These are phyloP conservation scores for Myanophis thanlyinensis DNA, from an alignment of 2,113 vertebrate genomes.

Conservation along the genomic window DNA sequence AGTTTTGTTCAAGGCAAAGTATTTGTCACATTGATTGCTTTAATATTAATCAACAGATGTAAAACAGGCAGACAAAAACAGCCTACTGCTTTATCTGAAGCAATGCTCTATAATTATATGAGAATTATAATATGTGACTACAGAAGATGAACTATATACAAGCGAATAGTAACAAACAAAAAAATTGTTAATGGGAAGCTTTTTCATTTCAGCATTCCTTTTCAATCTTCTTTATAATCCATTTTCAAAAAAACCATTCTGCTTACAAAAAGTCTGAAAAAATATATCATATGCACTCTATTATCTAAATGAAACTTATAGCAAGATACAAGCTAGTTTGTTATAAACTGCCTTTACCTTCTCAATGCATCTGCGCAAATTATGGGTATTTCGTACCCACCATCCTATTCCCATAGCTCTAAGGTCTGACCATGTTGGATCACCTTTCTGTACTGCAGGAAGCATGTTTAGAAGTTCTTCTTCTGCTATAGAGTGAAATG, in stretches of 20 bases:
- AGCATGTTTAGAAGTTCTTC: slow-evolving; percentile 93
- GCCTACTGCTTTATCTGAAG: not conserved
- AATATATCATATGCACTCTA: not conserved
- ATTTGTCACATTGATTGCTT: not conserved
- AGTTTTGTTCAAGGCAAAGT: not conserved
- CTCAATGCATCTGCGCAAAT: slow-evolving; percentile 89
- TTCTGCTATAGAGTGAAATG: slow-evolving; percentile 97
- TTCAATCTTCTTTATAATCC: not conserved
- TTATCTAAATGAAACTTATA: not conserved
- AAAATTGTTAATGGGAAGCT: not conserved
- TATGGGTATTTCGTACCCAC: slow-evolving; percentile 92
- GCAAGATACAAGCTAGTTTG: not conserved
- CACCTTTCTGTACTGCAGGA: slow-evolving; percentile 86
- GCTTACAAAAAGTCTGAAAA: not conserved
- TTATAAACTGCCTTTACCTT: slow-evolving; percentile 74
- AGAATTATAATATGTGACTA: not conserved
- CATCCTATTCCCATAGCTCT: slow-evolving; percentile 95
- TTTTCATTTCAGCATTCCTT: not conserved
- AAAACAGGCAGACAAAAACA: not conserved
- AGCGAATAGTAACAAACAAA: not conserved
- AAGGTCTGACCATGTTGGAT: slow-evolving; percentile 90
- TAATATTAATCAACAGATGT: not conserved
- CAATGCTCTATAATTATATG: not conserved
- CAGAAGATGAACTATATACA: not conserved
- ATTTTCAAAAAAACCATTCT: not conserved